Percentiles rank a stretch among this genome's conserved stretches.
Evolutionary conservation across 2,888 invertebrate genomes (phyloP).

Genomic region (Pachycephus smyrnensis): DNA sequence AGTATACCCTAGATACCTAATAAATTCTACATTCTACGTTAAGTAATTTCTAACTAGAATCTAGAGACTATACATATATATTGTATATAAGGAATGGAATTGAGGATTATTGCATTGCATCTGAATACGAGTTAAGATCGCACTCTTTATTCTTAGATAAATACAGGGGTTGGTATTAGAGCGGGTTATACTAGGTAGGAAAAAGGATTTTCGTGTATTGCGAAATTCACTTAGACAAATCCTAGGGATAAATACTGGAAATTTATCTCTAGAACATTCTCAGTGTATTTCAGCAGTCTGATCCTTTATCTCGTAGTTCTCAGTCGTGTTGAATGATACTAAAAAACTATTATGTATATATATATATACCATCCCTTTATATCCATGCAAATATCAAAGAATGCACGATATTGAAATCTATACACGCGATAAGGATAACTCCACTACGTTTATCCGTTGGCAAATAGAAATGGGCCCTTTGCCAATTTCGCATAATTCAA

Average conservation of each 20-base stretch:
- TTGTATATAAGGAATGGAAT: neutral
- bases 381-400: neutral
- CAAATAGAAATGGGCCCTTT: neutral
- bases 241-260: neutral
- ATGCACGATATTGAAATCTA: neutral
- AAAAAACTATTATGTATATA: neutral
- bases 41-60: neutral
- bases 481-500: neutral
- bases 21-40: neutral
- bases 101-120: neutral
- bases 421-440: neutral
- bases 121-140: neutral
- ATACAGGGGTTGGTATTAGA: neutral
- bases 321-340: neutral
- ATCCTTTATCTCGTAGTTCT: neutral
- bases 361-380: neutral
- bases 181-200: neutral
- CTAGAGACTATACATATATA: neutral
- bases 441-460: neutral
- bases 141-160: neutral
- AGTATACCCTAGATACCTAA: neutral
- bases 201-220: neutral
- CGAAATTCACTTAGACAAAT: neutral
- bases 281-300: neutral
- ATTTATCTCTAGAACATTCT: neutral